Base-by-base conservation (phyloP, 2,797 vertebrate species). In the Bradypodion ventrale region DNA sequence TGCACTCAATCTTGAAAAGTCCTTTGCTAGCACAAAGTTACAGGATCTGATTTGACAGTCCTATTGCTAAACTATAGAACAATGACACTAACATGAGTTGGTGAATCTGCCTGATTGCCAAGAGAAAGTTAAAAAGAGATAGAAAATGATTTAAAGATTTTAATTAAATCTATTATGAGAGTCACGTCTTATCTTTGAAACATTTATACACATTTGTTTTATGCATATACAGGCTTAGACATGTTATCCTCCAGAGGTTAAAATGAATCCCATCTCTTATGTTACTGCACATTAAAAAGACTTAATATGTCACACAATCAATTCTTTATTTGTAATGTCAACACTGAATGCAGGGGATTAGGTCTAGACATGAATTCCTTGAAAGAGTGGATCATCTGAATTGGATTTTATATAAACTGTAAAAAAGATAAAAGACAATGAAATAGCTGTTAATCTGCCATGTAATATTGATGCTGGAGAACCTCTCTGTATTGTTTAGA, bases 371-470 rank as follows among this genome's bases (percentile, higher is more conserved):
- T 56, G 6, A 29, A 80, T 87, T 87, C 42, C 86, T 84, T 87
- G 42, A 35, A 84, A 21, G 40, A 83, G 1, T 60, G 8, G 40
- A n/a, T 88, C 82, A 83, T 68, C 42, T 13, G 75, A 88, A 85
- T 9, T 86, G 56, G 25, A 76, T 87, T 89, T 91, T 49, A 40
- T 13, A 35, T 73, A 84, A 89, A 86, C 37, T 1, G 9, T 32
- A 85, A 56, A 69, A 19, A 85, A 0, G 2, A 76, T 87, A 63
- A 80, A 89, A 78, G 27, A 80, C 76, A 6, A 74, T 82, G 79
- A 88, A 82, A 85, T 74, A 66, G 46, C 1, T 86, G 5, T 65
- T 76, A 84, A 80, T 83, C 8, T 7, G 3, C 27, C 16, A 0
- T 76, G 6, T 59, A 78, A 29, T 83, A 85, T 12, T 84, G 35